Conservation (phyloP, 2,888 invertebrate genomes). For the Philhelius pedissequus region DNA sequence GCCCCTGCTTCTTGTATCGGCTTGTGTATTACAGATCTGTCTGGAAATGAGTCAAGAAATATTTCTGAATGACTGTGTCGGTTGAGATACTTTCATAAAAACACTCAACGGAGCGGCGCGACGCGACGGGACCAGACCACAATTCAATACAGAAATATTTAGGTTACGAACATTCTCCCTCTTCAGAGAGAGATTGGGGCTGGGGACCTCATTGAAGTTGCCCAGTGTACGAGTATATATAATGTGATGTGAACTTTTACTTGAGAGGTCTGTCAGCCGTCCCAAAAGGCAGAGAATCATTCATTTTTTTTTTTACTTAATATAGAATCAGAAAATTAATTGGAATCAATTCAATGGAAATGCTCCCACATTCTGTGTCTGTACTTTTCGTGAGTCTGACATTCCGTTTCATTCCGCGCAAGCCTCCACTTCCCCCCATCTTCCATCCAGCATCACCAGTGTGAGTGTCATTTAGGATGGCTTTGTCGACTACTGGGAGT, state of each 20-base stretch:
- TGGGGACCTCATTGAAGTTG: constrained; percentile 18
- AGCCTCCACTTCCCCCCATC: neutral
- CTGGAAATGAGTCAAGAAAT: constrained; percentile 53
- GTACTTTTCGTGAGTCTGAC: constrained; percentile 51
- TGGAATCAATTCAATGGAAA: constrained; percentile 62
- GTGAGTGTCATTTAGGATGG: constrained; percentile 35
- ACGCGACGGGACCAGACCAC: constrained; percentile 23
- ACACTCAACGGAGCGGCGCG: neutral
- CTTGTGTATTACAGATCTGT: neutral
- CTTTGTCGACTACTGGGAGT: constrained; percentile 13
- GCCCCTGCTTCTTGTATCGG: neutral
- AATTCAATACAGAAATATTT: constrained; percentile 56
- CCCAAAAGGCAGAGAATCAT: constrained; percentile 11
- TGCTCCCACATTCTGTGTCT: constrained; percentile 59
- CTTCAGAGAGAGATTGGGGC: neutral
- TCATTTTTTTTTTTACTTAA: constrained; percentile 23
- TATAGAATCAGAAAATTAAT: constrained; percentile 57
- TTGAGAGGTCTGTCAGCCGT: constrained; percentile 27
- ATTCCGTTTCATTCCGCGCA: constrained; percentile 41
- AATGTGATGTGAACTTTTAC: constrained; percentile 57
- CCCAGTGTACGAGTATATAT: neutral
- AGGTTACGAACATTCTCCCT: constrained; percentile 61
- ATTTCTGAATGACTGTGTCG: constrained; percentile 56
- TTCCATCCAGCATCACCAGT: no score
- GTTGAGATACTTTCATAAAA: constrained; percentile 55